Evolutionary conservation across 2,113 vertebrate genomes (phyloP).

Genomic region (Notarius quadriscutis): DNA sequence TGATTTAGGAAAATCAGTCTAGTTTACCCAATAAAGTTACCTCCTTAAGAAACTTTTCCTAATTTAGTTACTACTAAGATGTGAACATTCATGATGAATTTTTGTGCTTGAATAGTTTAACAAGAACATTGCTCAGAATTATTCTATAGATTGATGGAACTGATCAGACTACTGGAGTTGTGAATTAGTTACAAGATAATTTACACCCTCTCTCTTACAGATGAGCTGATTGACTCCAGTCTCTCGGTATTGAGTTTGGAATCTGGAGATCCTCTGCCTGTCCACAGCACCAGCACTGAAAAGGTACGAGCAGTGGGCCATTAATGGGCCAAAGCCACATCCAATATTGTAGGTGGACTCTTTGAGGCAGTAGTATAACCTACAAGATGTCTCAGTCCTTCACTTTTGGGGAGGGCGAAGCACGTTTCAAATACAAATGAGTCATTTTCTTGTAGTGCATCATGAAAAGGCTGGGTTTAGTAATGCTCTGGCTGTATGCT

Average conservation of each 20-base stretch:
- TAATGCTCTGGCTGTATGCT: slow-evolving; percentile 7
- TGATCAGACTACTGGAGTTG: background rate
- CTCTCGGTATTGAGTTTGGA: slow-evolving; percentile 70
- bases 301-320: slow-evolving; percentile 63
- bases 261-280: slow-evolving; percentile 63
- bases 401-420: background rate
- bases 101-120: background rate
- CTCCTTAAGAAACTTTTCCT: background rate
- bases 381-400: background rate
- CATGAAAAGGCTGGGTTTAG: slow-evolving; percentile 17
- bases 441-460: slow-evolving; percentile 4
- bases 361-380: background rate
- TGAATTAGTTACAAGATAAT: background rate
- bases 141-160: background rate
- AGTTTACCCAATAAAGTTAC: background rate
- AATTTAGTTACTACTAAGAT: background rate
- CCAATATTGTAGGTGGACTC: background rate
- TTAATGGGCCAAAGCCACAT: background rate
- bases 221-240: slow-evolving; percentile 68
- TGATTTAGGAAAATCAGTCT: background rate
- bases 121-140: background rate
- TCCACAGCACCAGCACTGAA: slow-evolving; percentile 69
- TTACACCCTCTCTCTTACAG: slow-evolving; percentile 55
- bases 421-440: slow-evolving; percentile 20
- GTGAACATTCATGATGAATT: no score